phyloP scores from a whole-genome alignment of 2,888 invertebrate species.

The Osmoderma eremita region DNA sequence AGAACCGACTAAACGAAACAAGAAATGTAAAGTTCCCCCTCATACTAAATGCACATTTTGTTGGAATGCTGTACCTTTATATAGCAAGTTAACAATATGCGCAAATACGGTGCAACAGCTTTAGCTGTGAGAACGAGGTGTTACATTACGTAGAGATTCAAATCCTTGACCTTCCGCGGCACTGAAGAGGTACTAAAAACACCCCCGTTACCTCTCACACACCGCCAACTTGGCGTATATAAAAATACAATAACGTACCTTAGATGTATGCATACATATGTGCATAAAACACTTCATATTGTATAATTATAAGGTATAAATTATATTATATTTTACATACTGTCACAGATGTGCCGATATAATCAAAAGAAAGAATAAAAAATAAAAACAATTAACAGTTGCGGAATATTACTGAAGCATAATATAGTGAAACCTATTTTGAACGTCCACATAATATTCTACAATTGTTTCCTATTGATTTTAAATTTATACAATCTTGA shows the following conservation, averaged over 20 bases:
- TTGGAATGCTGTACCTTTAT: constrained; percentile 44
- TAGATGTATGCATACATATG: background rate
- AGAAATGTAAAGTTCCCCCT: background rate
- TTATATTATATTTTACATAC: no score
- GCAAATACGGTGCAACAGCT: constrained; percentile 47
- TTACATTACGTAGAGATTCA: constrained; percentile 48
- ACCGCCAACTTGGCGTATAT: no score
- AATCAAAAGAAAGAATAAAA: no score
- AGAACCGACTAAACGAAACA: background rate
- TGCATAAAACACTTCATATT: no score
- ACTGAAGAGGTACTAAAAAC: constrained; percentile 46
- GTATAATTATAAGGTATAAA: no score
- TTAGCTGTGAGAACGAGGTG: constrained; percentile 50
- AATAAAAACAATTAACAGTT: no score
- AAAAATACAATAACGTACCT: background rate
- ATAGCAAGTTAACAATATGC: constrained; percentile 47
- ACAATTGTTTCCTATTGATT: no score
- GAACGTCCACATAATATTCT: no score
- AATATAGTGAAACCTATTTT: no score
- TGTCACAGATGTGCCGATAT: no score
- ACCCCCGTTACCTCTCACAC: constrained; percentile 43
- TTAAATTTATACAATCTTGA: no score
- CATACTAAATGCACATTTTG: constrained; percentile 44
- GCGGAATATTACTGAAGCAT: no score
- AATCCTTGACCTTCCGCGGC: constrained; percentile 50